A percentile compares a stretch with the other conserved stretches of the same genome.
Conservation (phyloP, 2,888 invertebrate species). For the Scaptomyza caliginosa region DNA sequence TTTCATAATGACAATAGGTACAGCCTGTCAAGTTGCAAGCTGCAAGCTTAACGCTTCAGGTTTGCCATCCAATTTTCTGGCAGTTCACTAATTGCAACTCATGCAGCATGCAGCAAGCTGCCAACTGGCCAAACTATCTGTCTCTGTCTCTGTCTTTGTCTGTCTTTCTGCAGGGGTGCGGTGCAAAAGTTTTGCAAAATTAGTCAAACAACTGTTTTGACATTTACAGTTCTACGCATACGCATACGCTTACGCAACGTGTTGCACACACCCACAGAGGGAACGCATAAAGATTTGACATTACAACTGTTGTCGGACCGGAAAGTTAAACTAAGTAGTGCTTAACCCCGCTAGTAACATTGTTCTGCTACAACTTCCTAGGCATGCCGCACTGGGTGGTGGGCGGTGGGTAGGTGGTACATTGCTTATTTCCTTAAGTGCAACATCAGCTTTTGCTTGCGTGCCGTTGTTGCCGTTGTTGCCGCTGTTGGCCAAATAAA, state of each 20-base stretch:
- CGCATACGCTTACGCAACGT: constrained; percentile 53
- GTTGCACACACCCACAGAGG: constrained; percentile 10
- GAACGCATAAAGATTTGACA: constrained; percentile 31
- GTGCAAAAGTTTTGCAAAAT: constrained; percentile 27
- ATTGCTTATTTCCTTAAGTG: constrained; percentile 71
- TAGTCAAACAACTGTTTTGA: constrained; percentile 46
- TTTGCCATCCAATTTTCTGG: constrained; percentile 17
- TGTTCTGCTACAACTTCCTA: neutral
- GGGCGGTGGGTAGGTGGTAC: no score
- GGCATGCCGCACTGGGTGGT: neutral
- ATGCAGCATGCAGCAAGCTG: constrained; percentile 34
- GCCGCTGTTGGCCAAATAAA: constrained; percentile 60
- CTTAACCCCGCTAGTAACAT: constrained; percentile 1
- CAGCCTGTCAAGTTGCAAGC: neutral
- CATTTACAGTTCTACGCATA: constrained; percentile 49
- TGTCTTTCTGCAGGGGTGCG: neutral
- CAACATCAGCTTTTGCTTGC: constrained; percentile 60
- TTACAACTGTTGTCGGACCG: constrained; percentile 9
- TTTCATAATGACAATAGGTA: constrained; percentile 16
- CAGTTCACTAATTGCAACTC: constrained; percentile 55
- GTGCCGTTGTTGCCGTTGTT: constrained; percentile 21
- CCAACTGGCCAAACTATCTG: neutral
- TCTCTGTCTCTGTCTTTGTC: neutral
- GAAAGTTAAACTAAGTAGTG: constrained; percentile 4
- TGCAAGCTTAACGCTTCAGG: constrained; percentile 28